Base-by-base conservation (phyloP, 2,113 vertebrate genomes). In the Cyanoliseus patagonus region DNA sequence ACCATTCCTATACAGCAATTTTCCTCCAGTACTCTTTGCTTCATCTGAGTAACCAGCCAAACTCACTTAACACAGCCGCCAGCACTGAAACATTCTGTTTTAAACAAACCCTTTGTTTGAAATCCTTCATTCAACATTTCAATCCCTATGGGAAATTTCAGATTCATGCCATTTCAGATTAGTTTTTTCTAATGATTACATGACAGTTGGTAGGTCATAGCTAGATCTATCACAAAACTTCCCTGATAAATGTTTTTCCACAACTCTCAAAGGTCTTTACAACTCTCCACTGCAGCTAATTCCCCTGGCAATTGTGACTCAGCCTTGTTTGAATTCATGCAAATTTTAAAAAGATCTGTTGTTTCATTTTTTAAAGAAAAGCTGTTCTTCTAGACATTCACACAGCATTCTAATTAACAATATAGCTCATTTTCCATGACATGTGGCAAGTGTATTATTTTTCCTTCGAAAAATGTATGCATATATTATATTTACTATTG, bases 151-250 rank as follows among this genome's bases (percentile, higher is more conserved):
- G 95, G 78, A 93, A 85, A 39, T 82, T 57, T 88, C 73, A 53
- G 28, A 81, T 82, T 66, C 49, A n/a, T 79, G 90, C 12, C 78
- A 83, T 79, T 92, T 78, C 72, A 47, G 42, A 95, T 97, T 92
- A 86, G 42, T 86, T 94, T 78, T 69, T 83, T 51, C 57, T 39
- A 53, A n/a, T n/a, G 64, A 88, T 70, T 84, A 59, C 28, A 81
- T 81, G 73, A 88, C 86, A 92, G 75, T 30, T 77, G 46, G 62
- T 57, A 73, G 46, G 41, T 62, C 16, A 0, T 70, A 74, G 79
- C 68, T 86, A 28, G 20, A 57, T 80, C 68, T 44, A 88, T 53
- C 87, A 76, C 17, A 15, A 62, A 83, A 73, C 49, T 77, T 88
- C 39, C n/a, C 41, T n/a, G 16, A 83, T 57, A 64, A 91, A 72